These are phyloP conservation scores for human (Homo sapiens) DNA, from an alignment of 2,113 vertebrate species.

Conservation along the genomic window GRCh38 chr6:96316001-96316500, in stretches of 20 bases:
- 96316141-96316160: not conserved
- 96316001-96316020: not conserved
- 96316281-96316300: not conserved
- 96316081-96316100: not conserved
- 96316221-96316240: not conserved
- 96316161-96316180: not conserved
- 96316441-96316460: not conserved
- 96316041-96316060: not conserved
- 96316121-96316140: not conserved
- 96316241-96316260: not conserved
- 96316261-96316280: not conserved
- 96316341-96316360: not conserved
- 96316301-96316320: not conserved
- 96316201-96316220: not conserved
- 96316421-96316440: not conserved
- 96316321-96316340: not conserved
- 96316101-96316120: not conserved
- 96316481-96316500: not conserved
- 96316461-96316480: not conserved
- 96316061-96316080: not conserved
- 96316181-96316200: not conserved
- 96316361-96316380: not conserved
- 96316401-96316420: not conserved
- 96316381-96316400: not conserved
- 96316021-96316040: not conserved